Evolutionary conservation across 2,113 vertebrate species (phyloP).

Genomic region (Macrotis lagotis): DNA sequence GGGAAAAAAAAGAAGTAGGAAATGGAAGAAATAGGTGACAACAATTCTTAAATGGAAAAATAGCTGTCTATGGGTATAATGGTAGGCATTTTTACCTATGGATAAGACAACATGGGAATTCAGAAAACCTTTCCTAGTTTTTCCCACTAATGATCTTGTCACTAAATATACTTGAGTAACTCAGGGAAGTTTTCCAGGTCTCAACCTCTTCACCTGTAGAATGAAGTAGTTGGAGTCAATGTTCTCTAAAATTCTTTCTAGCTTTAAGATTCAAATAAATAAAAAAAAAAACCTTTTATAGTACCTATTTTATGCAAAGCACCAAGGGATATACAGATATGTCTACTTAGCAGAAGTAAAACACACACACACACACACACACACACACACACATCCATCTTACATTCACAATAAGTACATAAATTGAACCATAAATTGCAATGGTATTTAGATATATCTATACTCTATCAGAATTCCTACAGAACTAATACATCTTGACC

Average conservation of each 20-base stretch:
- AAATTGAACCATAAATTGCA: neutral
- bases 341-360: neutral
- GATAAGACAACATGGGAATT: neutral
- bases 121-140: neutral
- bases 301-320: neutral
- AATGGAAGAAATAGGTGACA: neutral
- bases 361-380: neutral
- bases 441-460: neutral
- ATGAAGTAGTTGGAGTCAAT: neutral
- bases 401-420: neutral
- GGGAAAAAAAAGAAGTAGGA: slow-evolving; percentile 13
- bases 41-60: neutral
- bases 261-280: neutral
- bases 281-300: neutral
- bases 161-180: neutral
- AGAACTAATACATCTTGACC: neutral
- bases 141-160: neutral
- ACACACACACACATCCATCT: neutral
- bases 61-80: neutral
- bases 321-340: neutral
- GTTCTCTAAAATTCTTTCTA: neutral
- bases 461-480: neutral
- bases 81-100: neutral
- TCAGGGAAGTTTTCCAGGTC: neutral
- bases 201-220: neutral